These are phyloP conservation scores for Deroplatys truncata DNA, from an alignment of 2,888 invertebrate genomes.

Conservation along the genomic window DNA sequence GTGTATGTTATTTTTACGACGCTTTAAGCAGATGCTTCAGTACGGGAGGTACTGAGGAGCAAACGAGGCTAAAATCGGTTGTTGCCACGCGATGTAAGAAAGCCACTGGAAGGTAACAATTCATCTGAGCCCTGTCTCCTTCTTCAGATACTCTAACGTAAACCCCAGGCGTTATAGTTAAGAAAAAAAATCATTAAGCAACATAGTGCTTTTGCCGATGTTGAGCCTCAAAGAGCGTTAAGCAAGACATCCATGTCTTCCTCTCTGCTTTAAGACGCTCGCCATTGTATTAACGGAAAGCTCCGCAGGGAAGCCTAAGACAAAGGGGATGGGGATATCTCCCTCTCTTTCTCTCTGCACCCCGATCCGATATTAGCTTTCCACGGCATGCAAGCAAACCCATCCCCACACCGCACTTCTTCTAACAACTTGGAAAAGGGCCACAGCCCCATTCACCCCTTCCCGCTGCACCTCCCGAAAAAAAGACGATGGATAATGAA, in stretches of 20 bases:
- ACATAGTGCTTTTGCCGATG: background rate
- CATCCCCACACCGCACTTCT: background rate
- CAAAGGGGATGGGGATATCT: background rate
- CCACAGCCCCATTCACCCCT: background rate
- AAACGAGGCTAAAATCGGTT: too few species aligned
- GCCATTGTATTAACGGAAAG: background rate
- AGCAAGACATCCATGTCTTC: background rate
- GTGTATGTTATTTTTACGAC: too few species aligned
- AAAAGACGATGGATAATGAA: conserved; percentile 11
- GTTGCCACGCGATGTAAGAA: too few species aligned
- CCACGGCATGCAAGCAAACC: background rate
- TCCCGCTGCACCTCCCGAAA: background rate
- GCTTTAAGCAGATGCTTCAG: too few species aligned
- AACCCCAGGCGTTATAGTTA: background rate
- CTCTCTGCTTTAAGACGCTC: background rate
- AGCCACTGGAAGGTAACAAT: too few species aligned
- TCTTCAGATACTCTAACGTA: background rate
- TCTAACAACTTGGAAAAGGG: background rate
- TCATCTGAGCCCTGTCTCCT: background rate
- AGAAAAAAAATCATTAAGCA: background rate
- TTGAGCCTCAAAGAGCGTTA: background rate
- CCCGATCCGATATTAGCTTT: background rate
- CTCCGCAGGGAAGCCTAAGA: background rate
- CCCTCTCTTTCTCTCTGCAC: background rate
- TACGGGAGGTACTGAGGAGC: too few species aligned